phyloP scores from a whole-genome alignment of 2,113 vertebrate genomes.

The Crotalus horridus region DNA sequence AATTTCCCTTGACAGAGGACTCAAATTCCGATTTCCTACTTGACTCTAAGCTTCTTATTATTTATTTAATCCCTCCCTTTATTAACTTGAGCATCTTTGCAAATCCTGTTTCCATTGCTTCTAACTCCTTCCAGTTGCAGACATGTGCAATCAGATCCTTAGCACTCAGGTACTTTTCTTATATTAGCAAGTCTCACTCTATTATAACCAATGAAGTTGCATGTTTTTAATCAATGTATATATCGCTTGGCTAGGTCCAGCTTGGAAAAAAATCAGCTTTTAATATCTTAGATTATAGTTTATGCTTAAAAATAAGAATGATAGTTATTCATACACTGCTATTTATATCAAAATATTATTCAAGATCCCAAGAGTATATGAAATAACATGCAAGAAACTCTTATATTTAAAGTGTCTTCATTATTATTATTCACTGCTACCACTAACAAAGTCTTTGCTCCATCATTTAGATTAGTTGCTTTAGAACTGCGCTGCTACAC shows the following conservation, averaged over 20 bases:
- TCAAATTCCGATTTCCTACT: background rate
- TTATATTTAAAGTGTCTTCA: background rate
- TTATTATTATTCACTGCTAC: conserved; percentile 2
- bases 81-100: background rate
- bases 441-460: conserved; percentile 41
- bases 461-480: conserved; percentile 55
- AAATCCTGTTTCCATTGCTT: background rate
- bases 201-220: background rate
- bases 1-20: background rate
- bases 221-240: background rate
- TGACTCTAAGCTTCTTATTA: background rate
- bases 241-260: background rate
- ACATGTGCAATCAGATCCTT: background rate
- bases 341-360: background rate
- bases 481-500: conserved; percentile 56
- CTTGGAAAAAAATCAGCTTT: background rate
- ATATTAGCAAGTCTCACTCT: background rate
- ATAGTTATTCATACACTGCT: background rate
- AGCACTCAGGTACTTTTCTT: background rate
- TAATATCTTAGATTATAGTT: background rate
- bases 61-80: background rate
- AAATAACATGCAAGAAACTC: background rate
- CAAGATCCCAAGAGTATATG: background rate
- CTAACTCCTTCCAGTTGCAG: background rate
- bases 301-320: background rate